Evolutionary conservation across 92 coral and sea anemone genomes (phyloP).

Genomic region (Phenganax stokvisi): DNA sequence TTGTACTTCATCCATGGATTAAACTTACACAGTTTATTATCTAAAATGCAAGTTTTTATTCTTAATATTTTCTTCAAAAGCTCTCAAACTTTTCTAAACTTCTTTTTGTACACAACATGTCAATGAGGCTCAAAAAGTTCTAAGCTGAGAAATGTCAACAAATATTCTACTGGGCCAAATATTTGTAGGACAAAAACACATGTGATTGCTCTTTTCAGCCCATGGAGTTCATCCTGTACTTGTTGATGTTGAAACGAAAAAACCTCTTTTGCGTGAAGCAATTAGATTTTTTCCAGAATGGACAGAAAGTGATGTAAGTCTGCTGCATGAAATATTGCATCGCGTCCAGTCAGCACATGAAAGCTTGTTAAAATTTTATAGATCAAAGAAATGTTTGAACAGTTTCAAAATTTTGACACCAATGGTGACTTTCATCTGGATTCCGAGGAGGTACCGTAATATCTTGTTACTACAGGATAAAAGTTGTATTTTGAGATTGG

Average conservation of each 20-base stretch:
- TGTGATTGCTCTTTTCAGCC: conserved; percentile 39
- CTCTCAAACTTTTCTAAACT: too few relatives aligned
- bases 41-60: too few relatives aligned
- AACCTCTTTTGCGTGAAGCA: conserved; percentile 63
- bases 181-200: not conserved
- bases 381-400: conserved; percentile 75
- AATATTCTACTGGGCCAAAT: too few relatives aligned
- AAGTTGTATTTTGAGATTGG: too few relatives aligned
- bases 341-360: not conserved
- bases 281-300: conserved; percentile 82
- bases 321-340: not conserved
- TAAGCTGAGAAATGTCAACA: too few relatives aligned
- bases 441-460: conserved; percentile 73
- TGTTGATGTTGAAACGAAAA: conserved; percentile 60
- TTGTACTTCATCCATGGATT: too few relatives aligned
- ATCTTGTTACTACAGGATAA: not conserved
- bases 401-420: conserved; percentile 69
- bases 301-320: conserved; percentile 71
- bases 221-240: conserved; percentile 87
- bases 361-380: conserved; percentile 22
- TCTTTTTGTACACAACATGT: too few relatives aligned
- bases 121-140: too few relatives aligned
- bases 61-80: too few relatives aligned
- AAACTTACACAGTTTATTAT: too few relatives aligned
- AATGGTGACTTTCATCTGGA: conserved; percentile 74